Evolutionary conservation across 2,113 vertebrate genomes (phyloP).

Genomic region (Rhadina sibilatrix): DNA sequence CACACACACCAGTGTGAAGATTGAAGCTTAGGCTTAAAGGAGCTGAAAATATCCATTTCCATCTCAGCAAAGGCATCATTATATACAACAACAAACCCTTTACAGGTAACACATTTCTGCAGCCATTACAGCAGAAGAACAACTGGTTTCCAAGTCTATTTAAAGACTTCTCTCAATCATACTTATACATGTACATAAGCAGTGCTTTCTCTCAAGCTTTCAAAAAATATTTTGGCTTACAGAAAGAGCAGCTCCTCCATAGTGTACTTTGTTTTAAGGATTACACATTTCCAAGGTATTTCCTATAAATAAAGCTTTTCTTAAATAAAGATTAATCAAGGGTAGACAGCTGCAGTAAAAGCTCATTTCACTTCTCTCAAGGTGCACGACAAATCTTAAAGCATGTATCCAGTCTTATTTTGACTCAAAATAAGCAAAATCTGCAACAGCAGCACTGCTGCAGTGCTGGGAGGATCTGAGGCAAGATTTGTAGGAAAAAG

Average conservation of each 20-base stretch:
- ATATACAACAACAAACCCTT: not conserved
- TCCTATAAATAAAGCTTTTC: slow-evolving; percentile 24
- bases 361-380: not conserved
- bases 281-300: slow-evolving; percentile 12
- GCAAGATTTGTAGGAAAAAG: not conserved
- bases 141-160: not conserved
- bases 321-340: not conserved
- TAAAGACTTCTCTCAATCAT: not conserved
- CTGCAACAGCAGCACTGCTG: not conserved
- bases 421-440: not conserved
- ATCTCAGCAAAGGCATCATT: not conserved
- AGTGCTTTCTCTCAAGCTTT: not conserved
- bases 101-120: not conserved
- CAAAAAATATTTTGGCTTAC: not conserved
- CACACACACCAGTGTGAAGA: not conserved
- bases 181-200: not conserved
- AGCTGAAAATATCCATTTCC: not conserved
- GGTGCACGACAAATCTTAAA: not conserved
- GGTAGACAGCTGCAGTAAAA: not conserved
- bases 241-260: not conserved
- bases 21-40: not conserved
- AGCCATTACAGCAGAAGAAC: not conserved
- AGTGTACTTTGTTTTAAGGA: not conserved
- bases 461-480: not conserved
- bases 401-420: not conserved